Base-by-base conservation (phyloP, 2,797 vertebrate genomes). In the Anas bernieri region DNA sequence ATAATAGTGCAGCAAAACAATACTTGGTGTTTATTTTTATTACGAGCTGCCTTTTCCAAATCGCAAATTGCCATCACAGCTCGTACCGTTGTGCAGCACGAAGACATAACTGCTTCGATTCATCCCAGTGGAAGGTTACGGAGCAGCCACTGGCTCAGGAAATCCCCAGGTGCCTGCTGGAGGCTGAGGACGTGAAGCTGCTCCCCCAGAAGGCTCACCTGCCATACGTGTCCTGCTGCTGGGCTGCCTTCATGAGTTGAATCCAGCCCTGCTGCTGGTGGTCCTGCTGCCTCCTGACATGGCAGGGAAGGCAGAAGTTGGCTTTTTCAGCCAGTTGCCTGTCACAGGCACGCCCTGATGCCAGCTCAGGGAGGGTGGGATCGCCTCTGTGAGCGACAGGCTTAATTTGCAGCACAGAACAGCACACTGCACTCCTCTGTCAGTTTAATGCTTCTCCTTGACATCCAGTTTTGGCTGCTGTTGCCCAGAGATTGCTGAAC, bases 1-100 rank as follows among this genome's bases (percentile, higher is more conserved):
- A 88, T 91, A 95, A 84, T 28, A 91, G 74, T 30, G 28, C 73
- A 78, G 63, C 46, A 67, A 91, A 94, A 90, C 90, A 93, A 75
- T 86, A 64, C 67, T 79, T 83, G 35, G 50, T 90, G 86, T 92
- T 96, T 95, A 72, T 96, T 96, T 95, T 95, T 83, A 70, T 92
- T 82, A n/a, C 39, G 54, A 80, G 58, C 85, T 94, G 90, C 70
- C 66, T 96, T 95, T 92, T 91, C 58, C 86, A 81, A 88, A 83
- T 93, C 2, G 2, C 74, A 45, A 14, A 59, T 90, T 75, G 68
- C 77, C 17, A 7, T 16, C 74, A 75, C 62, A 59, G 48, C 73
- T 67, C 45, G 63, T 52, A 4, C n/a, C n/a, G 31, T 68, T 74
- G 6, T 1, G 37, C 78, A 61, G 78, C 54, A n/a, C 12, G 16